Evolutionary conservation across 2,113 vertebrate genomes (phyloP).

Genomic region (Lepisosteus osseus): DNA sequence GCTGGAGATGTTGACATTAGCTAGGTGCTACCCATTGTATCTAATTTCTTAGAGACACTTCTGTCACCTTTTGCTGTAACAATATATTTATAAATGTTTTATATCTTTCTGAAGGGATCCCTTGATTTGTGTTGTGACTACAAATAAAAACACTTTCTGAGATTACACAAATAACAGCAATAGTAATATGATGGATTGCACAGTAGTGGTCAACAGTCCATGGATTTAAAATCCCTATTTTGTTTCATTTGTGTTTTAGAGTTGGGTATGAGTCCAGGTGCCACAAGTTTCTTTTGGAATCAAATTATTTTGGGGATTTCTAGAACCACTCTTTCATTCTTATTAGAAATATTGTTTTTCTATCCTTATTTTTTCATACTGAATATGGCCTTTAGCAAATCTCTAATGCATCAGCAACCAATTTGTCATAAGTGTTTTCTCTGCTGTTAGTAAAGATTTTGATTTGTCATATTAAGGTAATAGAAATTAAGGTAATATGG

Average conservation of each 20-base stretch:
- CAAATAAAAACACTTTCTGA: no score
- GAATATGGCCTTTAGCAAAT: slow-evolving; percentile 23
- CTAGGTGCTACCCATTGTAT: no score
- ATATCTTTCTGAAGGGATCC: no score
- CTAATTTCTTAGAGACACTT: no score
- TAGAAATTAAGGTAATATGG: background rate
- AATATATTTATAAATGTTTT: no score
- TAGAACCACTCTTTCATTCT: slow-evolving; percentile 31
- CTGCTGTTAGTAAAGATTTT: background rate
- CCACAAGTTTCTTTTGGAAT: slow-evolving; percentile 16
- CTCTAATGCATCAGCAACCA: slow-evolving; percentile 1
- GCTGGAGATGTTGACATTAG: no score
- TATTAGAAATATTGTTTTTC: slow-evolving; percentile 21
- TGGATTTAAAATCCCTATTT: slow-evolving; percentile 28
- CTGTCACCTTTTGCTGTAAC: no score
- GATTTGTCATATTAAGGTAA: slow-evolving; percentile 14
- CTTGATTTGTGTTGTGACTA: no score
- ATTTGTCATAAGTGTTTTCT: slow-evolving; percentile 9
- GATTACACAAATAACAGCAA: background rate
- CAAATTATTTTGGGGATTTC: slow-evolving; percentile 26
- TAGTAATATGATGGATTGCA: slow-evolving; percentile 22
- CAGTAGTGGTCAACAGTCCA: slow-evolving; percentile 19
- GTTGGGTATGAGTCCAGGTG: background rate
- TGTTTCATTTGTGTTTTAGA: slow-evolving; percentile 22
- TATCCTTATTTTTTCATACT: slow-evolving; percentile 9